Conservation (phyloP, 2,888 invertebrate genomes). For the Ceraclea dissimilis region DNA sequence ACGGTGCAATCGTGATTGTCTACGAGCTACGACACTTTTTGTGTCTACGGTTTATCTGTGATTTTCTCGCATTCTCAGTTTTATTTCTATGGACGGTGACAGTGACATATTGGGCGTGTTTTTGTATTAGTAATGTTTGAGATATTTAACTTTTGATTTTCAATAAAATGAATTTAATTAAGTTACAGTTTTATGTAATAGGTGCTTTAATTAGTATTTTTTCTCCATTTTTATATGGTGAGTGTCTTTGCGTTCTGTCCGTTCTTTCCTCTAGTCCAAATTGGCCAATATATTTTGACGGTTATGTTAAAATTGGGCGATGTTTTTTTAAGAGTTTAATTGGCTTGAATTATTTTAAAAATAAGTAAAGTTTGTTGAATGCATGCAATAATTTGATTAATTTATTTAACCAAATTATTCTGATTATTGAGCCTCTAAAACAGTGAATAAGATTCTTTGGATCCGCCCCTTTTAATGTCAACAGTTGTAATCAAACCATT, state of each 20-base stretch:
- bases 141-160: not conserved
- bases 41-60: too few species aligned
- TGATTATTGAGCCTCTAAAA: too few species aligned
- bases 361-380: too few species aligned
- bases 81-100: not conserved
- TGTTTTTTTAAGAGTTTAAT: not conserved
- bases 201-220: not conserved
- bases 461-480: constrained; percentile 13
- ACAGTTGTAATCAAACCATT: too few species aligned
- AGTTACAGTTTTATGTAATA: not conserved
- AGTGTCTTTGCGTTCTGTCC: not conserved
- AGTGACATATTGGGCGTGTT: not conserved
- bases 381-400: too few species aligned
- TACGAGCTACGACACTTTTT: too few species aligned
- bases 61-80: too few species aligned
- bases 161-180: not conserved
- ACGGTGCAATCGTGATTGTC: too few species aligned
- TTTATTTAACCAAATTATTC: too few species aligned
- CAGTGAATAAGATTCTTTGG: too few species aligned
- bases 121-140: not conserved
- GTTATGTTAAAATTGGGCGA: not conserved
- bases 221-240: constrained; percentile 4
- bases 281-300: constrained; percentile 2
- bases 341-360: not conserved
- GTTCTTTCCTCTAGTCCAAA: too few species aligned